Evolutionary conservation across 2,113 vertebrate species (phyloP), one percentile per base, ranked within the genome.

Genomic region (zebrafish (Danio rerio)): DNA sequence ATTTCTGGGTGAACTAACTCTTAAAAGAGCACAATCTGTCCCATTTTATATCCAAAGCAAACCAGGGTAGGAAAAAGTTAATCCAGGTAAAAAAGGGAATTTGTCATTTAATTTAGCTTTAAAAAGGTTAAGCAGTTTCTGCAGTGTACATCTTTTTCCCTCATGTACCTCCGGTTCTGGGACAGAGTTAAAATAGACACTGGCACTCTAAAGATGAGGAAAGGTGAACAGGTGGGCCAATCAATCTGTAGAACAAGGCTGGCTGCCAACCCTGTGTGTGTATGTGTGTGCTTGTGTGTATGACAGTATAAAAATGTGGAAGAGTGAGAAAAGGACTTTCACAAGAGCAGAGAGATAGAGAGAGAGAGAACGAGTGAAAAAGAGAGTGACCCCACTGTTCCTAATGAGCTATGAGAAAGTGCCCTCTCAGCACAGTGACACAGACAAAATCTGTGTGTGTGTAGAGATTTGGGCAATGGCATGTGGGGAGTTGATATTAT

Each of bases 341-440:
- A 69, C n/a, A 49, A 20, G 15, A 66, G 68, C 9, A 20, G 63
- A 71, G 52, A 61, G 66, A 80, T 45, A 68, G 63, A 71, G 63
- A 50, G 11, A 62, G 31, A 70, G 16, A 75, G 13, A 52, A 42
- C 62, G 59, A 79, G 15, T 43, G 15, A 56, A 13, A 63, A 73
- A 56, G n/a, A 76, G 56, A 7, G 40, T 75, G 77, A 80, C 20
- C 52, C 59, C 13, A 40, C 61, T 84, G 78, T 80, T 59, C 53
- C 43, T 84, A 80, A 80, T 80, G 78, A 74, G 78, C 42, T 63
- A 80, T 80, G 69, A 80, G 52, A 84, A 84, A 80, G 61, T 84
- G 78, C 70, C 70, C 79, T 74, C 70, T 84, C 83, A n/a, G 59
- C 59, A 71, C 58, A 81, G 81, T 40, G 69, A 71, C 65, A 47